Evolutionary conservation across 2,888 invertebrate genomes (phyloP), one percentile per base, ranked within the genome.

Genomic region (Isotomurus palustris): DNA sequence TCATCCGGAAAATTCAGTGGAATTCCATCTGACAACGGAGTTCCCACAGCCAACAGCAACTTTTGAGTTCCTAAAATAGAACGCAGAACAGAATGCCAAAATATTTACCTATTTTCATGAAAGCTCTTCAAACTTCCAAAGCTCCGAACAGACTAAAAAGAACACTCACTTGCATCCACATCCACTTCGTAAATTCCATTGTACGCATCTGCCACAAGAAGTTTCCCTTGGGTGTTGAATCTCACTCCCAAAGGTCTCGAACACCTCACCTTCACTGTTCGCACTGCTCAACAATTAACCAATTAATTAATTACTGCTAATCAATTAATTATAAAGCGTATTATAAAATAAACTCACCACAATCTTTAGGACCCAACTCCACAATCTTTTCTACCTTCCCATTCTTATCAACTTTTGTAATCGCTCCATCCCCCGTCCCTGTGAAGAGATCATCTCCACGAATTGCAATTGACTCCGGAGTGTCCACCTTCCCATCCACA

Each of bases 211-310:
- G 82, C 83, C 12, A 88, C 86, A 71, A 83, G 85, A 72, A 85
- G 80, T 63, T 76, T 80, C 36, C 84, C 87, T 68, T 82, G 80
- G 45, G 83, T 82, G 74, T 91, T 87, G 73, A 93, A 86, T 56
- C 83, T 78, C 71, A 97, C 77, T 10, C 95, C 96, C 10, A 96
- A 78, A 0, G 94, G 93, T 60, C 94, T 82, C 1, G 96, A 95
- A 77, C 96, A 96, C 54, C 84, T 79, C 74, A 91, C 91, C 73
- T 91, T 84, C 72, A 80, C 79, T 25, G 81, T 71, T 14, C 85
- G 86, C 73, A 82, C 86, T 86, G 25, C 17, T 28, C 22, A 40
- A 40, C 85, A 1, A 83, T 84, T n/a, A 40, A 17, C 19, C 40
- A n/a, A 32, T 32, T 32, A 32, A 32, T 8, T 32, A 32, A 32